Conservation (phyloP, 2,113 vertebrate genomes). For the Progne subis region DNA sequence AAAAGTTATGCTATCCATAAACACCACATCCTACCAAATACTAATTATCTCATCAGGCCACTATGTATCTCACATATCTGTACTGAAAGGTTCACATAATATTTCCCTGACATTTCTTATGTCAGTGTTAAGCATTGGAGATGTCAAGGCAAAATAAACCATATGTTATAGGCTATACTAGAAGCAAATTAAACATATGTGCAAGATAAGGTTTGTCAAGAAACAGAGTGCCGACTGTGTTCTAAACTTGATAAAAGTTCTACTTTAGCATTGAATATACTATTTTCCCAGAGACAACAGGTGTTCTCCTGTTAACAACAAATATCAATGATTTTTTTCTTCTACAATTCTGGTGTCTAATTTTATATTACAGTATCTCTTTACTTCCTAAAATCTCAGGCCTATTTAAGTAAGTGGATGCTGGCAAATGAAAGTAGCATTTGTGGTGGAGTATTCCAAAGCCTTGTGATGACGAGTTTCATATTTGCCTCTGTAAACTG, state of each 20-base stretch:
- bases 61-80: not conserved
- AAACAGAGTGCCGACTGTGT: accelerated
- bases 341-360: not conserved
- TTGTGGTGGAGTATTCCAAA: not conserved
- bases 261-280: not conserved
- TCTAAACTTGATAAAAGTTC: not conserved
- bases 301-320: not conserved
- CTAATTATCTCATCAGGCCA: not conserved
- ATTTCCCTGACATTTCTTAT: not conserved
- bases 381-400: not conserved
- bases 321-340: not conserved
- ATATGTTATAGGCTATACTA: not conserved
- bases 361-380: not conserved
- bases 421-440: not conserved
- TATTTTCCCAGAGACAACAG: not conserved
- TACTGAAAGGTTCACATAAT: not conserved
- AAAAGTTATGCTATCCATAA: not conserved
- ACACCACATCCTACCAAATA: not conserved
- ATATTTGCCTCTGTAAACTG: not conserved
- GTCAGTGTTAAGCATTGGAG: not conserved
- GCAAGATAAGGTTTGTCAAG: not conserved
- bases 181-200: not conserved
- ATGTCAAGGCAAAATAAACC: not conserved
- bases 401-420: not conserved
- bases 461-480: not conserved